Percentiles rank a stretch among this genome's conserved stretches.
Conservation (phyloP, 2,888 invertebrate genomes). For the Pantelozetes paolii region DNA sequence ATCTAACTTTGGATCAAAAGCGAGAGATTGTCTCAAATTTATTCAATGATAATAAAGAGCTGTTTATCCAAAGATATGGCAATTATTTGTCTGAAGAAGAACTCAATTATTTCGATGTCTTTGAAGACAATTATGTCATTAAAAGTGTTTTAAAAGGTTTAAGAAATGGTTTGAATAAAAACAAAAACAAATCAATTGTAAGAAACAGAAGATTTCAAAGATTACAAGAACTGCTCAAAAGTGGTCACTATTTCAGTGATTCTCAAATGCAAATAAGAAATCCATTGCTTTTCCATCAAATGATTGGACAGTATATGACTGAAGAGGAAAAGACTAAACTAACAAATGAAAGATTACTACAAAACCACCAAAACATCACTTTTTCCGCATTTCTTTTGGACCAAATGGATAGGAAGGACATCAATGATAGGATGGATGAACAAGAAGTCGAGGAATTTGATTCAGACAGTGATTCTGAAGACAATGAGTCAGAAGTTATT, state of each 20-base stretch:
- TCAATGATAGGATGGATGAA: constrained; percentile 60
- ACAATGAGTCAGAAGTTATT: constrained; percentile 8
- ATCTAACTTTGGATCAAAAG: constrained; percentile 67
- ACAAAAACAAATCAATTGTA: constrained; percentile 56
- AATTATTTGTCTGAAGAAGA: constrained; percentile 65
- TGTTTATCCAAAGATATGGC: constrained; percentile 74
- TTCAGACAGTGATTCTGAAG: constrained; percentile 46
- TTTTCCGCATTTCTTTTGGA: constrained; percentile 74
- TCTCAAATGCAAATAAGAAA: constrained; percentile 88
- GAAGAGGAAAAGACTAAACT: constrained; percentile 64
- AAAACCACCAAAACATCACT: constrained; percentile 48
- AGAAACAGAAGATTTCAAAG: constrained; percentile 80
- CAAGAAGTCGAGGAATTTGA: constrained; percentile 53
- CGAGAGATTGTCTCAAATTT: constrained; percentile 63
- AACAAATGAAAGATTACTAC: constrained; percentile 52
- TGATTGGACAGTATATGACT: constrained; percentile 78
- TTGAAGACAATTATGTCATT: constrained; percentile 57
- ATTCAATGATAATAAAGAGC: constrained; percentile 63
- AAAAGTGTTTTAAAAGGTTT: constrained; percentile 56
- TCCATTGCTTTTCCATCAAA: constrained; percentile 80
- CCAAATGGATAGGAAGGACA: constrained; percentile 69
- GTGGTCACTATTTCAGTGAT: constrained; percentile 78
- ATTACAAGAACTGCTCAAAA: constrained; percentile 65
- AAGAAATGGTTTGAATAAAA: constrained; percentile 44
- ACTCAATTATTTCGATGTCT: constrained; percentile 63